A percentile compares a stretch with the other conserved stretches of the same genome.
Evolutionary conservation across 1,140 invertebrate species (phyloP).

Genomic region (Drosophila athabasca): DNA sequence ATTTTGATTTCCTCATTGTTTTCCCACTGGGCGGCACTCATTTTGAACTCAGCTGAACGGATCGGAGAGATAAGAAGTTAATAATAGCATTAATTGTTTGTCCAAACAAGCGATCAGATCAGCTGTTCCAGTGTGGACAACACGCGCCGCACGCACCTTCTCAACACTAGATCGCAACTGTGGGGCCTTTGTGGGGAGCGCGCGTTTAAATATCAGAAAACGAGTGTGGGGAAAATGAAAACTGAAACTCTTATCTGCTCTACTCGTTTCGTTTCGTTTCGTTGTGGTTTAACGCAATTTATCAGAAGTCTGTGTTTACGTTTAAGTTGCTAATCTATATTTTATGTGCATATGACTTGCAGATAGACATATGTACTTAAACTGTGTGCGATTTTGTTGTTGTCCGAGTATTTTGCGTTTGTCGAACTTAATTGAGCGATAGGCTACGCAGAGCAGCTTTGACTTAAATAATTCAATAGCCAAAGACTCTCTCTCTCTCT

Average conservation of each 20-base stretch:
- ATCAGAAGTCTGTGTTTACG: conserved; percentile 38
- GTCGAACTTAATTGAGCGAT: no score
- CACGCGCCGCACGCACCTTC: conserved; percentile 30
- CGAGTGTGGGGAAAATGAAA: conserved; percentile 9
- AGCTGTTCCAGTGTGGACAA: conserved; percentile 33
- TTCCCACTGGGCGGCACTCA: conserved; percentile 69
- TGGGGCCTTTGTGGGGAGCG: conserved; percentile 3
- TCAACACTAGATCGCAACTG: conserved; percentile 66
- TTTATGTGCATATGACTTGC: conserved; percentile 10
- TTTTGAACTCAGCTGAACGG: conserved; percentile 26
- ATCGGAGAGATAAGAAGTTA: not conserved
- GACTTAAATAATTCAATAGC: conserved; percentile 1
- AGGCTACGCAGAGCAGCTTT: not conserved
- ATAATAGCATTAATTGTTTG: conserved; percentile 17
- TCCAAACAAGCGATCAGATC: conserved; percentile 5
- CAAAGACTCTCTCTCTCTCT: conserved; percentile 4
- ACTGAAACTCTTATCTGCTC: conserved; percentile 10
- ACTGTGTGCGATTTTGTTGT: not conserved
- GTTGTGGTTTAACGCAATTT: conserved; percentile 45
- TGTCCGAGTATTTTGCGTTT: no score
- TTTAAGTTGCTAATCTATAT: conserved; percentile 45
- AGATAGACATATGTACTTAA: not conserved
- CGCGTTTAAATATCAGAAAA: conserved; percentile 61
- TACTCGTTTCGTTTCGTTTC: conserved; percentile 12
- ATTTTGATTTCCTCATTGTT: conserved; percentile 89